phyloP scores from a whole-genome alignment of 2,113 vertebrate genomes.

The Megatriorchis doriae region DNA sequence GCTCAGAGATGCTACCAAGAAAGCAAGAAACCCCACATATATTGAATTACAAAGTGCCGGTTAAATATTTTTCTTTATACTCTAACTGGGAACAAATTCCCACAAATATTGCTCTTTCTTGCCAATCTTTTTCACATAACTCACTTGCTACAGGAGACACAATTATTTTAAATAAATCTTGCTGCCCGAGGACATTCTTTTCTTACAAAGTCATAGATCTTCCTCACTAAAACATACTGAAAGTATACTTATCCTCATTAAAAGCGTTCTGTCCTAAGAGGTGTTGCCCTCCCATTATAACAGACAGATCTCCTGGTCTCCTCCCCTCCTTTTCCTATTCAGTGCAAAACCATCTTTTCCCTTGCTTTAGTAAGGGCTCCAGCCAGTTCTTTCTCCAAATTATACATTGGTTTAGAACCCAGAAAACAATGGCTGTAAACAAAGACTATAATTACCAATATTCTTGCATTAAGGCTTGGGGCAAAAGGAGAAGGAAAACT shows the following conservation, averaged over 20 bases:
- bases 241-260: not conserved
- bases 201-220: not conserved
- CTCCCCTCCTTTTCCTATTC: not conserved
- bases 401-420: not conserved
- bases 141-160: not conserved
- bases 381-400: not conserved
- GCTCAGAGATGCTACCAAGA: slow-evolving; percentile 80
- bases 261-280: not conserved
- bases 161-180: not conserved
- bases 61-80: not conserved
- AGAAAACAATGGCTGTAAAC: not conserved
- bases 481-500: not conserved
- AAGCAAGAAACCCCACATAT: not conserved
- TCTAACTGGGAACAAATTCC: not conserved
- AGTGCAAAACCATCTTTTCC: not conserved
- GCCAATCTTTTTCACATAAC: not conserved
- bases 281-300: not conserved
- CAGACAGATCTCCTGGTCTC: not conserved
- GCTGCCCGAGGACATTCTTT: not conserved
- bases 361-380: not conserved
- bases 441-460: not conserved
- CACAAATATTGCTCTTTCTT: not conserved
- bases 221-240: not conserved
- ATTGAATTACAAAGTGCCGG: not conserved
- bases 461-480: not conserved